Percentiles rank a stretch among this genome's conserved stretches.
Conservation (phyloP, 2,888 invertebrate genomes). For the Geophilus truncorum region DNA sequence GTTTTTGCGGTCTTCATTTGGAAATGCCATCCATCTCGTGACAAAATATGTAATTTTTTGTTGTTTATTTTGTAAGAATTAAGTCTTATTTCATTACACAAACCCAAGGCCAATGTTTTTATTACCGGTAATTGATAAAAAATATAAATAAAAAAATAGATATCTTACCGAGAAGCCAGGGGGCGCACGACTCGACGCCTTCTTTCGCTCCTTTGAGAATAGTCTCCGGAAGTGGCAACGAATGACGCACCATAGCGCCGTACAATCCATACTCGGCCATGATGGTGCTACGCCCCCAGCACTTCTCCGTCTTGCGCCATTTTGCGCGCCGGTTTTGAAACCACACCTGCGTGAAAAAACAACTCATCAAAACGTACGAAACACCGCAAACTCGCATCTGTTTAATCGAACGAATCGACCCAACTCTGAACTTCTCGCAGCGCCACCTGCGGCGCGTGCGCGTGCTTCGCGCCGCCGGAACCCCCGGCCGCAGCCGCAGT, state of each 20-base stretch:
- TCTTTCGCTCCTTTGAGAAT: slow-evolving; percentile 97
- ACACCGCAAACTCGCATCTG: no score
- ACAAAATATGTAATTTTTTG: no score
- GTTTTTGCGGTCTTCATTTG: no score
- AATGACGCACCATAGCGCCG: slow-evolving; percentile 99
- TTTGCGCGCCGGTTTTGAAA: slow-evolving; percentile 97
- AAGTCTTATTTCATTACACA: neutral
- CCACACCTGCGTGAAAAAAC: slow-evolving; percentile 74
- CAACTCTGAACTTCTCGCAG: no score
- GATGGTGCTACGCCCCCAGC: slow-evolving; percentile 98
- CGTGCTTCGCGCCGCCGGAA: neutral
- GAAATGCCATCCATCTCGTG: no score
- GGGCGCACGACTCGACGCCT: slow-evolving; percentile 71
- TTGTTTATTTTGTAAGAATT: no score
- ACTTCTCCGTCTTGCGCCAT: slow-evolving; percentile 99
- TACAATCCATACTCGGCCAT: slow-evolving; percentile 99
- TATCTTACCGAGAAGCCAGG: slow-evolving; percentile 92
- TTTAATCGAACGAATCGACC: neutral
- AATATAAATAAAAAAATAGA: neutral
- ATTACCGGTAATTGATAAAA: neutral
- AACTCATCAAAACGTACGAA: neutral
- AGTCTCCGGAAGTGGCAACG: slow-evolving; percentile 95
- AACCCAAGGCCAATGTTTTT: neutral
- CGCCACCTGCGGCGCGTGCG: no score
- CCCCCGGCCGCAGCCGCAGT: neutral